Base-by-base conservation (phyloP, 2,797 vertebrate species). In the Trematomus bernacchii region DNA sequence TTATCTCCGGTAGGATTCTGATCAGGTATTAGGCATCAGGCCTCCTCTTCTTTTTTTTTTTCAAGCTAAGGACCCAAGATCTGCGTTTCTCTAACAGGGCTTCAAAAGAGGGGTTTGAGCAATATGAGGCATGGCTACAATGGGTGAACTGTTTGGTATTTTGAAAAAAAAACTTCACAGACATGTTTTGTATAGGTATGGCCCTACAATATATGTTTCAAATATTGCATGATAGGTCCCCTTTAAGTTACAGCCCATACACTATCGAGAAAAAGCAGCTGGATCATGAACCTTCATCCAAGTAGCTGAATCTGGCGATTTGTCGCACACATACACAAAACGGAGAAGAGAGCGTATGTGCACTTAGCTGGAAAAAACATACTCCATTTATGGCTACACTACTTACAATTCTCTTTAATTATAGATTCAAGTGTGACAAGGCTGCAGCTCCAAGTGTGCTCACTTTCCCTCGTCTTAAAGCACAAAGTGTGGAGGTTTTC, bases 341-440 rank as follows among this genome's bases (percentile, higher is more conserved):
- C 65, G 51, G 23, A 59, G 63, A 44, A 66, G 54, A 43, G 65
- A 85, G 79, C 47, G 40, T 50, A 37, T 65, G 83, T 82, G 80
- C 83, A 73, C 70, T 91, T 84, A 78, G 69, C 64, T 85, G 64
- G 81, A 89, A 91, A 89, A 89, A 86, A 3, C 79, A 76, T 81
- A 79, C 82, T 84, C 85, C 86, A 79, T 90, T 92, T 91, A 90
- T 89, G 78, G 86, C 86, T 27, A 79, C 81, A 66, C 83, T 80
- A 65, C 87, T 92, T 90, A 81, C 85, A 84, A 84, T 84, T 90
- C 77, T 84, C 83, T 92, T 94, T 90, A 93, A 93, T 92, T 93
- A 91, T 91, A 90, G 87, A 94, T 90, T 88, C 76, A 79, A 86
- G 77, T 84, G 76, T 83, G 82, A 85, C 77, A 80, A 62, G 85